A percentile compares a stretch with the other conserved stretches of the same genome.
Conservation (phyloP, 35 echinoderm and acorn worm genomes). For the Apostichopus californicus region DNA sequence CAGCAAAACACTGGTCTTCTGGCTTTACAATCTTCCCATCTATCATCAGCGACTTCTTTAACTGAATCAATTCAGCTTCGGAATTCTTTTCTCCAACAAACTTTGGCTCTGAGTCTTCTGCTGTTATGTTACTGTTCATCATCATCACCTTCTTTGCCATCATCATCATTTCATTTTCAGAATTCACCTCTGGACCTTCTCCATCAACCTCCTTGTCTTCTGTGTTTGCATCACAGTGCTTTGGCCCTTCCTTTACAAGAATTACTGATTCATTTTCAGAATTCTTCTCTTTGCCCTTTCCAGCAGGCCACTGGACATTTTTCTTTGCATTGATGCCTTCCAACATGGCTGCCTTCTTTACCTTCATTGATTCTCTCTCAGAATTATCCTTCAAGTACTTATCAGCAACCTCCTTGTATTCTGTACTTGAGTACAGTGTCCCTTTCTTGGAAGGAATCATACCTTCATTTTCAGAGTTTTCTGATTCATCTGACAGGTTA, state of each 20-base stretch:
- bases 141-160: background rate
- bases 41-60: no score
- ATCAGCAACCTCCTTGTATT: background rate
- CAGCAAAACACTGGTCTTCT: no score
- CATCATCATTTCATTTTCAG: no score
- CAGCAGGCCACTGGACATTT: background rate
- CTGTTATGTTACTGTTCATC: background rate
- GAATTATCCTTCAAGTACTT: background rate
- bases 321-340: background rate
- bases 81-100: no score
- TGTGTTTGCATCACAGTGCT: no score
- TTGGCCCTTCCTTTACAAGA: background rate
- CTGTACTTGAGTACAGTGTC: background rate
- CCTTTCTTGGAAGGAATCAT: background rate
- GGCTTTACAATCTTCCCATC: no score
- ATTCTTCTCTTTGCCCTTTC: background rate
- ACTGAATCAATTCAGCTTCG: no score
- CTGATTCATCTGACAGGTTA: background rate
- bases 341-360: background rate
- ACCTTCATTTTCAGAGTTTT: background rate
- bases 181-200: background rate
- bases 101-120: background rate
- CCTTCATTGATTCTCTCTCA: background rate
- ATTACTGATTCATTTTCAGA: background rate
- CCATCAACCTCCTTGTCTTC: background rate